Conservation (phyloP, 2,113 vertebrate genomes). For the Stictonetta naevosa region DNA sequence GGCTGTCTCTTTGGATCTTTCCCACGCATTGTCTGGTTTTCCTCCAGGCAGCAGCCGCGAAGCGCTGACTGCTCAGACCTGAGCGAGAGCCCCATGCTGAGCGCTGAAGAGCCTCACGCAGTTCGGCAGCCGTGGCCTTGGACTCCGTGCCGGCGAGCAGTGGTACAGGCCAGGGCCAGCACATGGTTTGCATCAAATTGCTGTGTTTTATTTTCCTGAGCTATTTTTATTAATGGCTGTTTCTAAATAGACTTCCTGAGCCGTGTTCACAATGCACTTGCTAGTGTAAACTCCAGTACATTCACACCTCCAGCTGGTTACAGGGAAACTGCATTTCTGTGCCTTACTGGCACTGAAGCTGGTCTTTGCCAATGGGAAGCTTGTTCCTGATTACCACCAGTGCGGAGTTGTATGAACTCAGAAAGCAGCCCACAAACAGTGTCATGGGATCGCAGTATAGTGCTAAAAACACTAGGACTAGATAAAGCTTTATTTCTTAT, state of each 20-base stretch:
- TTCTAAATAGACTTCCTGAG: conserved; percentile 21
- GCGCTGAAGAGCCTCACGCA: neutral
- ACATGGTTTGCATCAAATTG: conserved; percentile 13
- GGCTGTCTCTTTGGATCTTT: neutral
- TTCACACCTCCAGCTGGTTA: neutral
- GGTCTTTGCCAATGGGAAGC: neutral
- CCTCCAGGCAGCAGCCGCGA: neutral
- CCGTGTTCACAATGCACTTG: neutral
- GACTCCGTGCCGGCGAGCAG: fast-evolving
- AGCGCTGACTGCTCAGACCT: neutral
- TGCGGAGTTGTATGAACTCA: neutral
- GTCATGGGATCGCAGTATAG: neutral
- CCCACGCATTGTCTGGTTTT: neutral
- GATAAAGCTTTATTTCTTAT: neutral
- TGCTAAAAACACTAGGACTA: neutral
- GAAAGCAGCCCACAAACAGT: neutral
- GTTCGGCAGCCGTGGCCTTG: neutral
- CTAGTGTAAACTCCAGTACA: neutral
- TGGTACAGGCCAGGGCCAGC: fast-evolving
- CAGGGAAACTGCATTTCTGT: neutral
- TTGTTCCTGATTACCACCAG: neutral
- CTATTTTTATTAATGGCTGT: conserved; percentile 44
- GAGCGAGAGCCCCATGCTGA: neutral
- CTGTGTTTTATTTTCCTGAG: neutral
- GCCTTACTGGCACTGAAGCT: neutral